Evolutionary conservation across 23 tunicate species (phyloP), one percentile per base, ranked within the genome.

Genomic region (Trididemnum miniatum): DNA sequence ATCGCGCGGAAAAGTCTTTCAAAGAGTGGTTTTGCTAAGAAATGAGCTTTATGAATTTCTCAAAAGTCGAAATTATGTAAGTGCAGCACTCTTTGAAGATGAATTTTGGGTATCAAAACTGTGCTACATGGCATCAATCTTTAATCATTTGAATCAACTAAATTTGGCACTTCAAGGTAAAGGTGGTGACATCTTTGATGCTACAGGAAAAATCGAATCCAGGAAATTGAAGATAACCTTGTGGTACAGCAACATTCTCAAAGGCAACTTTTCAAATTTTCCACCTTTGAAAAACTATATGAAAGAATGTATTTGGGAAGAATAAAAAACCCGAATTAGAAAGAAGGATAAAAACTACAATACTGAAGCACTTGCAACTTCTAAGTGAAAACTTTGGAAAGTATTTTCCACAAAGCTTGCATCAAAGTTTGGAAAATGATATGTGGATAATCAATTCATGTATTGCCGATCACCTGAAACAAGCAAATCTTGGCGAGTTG

Each of bases 91-190:
- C 37, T 73, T 73, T 38, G 79, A 79, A 69, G 79, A 73, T 73
- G 79, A 73, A 73, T 57, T 38, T 69, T 38, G 79, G 59, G 2
- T 73, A 73, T 73, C 59, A 25, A 73, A 73, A 73, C 37, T 73
- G 79, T 73, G 71, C 30, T 79, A 79, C 71, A 59, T 79, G 50
- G 71, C 83, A 79, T 57, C 83, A 57, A 35, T 59, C 83, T 79
- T 79, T 32, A 79, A 79, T 79, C 83, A 59, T 60, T 79, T 79
- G 31, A 79, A 79, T 57, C 83, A 79, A 34, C 60, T 59, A 79
- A 79, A 54, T 79, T 79, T 79, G 71, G 59, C 83, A 79, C 71
- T 79, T 79, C 83, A 79, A 79, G 81, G 81, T 76, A 76, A 76
- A 76, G 7, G 75, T 32, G 38, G 38, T 7, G 38, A 32, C 75